Base-by-base conservation (phyloP, 1,140 invertebrate genomes). In the Orius laevigatus region DNA sequence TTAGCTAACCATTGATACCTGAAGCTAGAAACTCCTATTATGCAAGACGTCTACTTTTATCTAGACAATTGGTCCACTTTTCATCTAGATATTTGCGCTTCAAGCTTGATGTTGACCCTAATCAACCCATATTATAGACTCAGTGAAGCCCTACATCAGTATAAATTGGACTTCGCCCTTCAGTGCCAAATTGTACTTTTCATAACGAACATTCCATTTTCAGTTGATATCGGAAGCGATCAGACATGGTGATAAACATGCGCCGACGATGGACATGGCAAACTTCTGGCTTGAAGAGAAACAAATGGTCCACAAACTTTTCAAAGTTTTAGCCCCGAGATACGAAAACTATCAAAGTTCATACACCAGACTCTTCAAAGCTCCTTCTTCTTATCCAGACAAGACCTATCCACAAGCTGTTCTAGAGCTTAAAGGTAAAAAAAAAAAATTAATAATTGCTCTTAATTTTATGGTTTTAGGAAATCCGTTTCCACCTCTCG, bases 201-300 rank as follows among this genome's bases (percentile, higher is more conserved):
- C n/a, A n/a, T n/a, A n/a, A n/a, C n/a, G n/a, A n/a, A n/a, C n/a
- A n/a, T n/a, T n/a, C n/a, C n/a, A n/a, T n/a, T n/a, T n/a, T n/a
- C n/a, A 91, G 87, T 67, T 95, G 15, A 91, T 95, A 61, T 81
- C 80, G 3, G 82, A 91, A 65, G 89, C 89, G 12, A 77, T 92
- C 32, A 71, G 78, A 9, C 67, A 91, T 76, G 90, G 91, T 9
- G 84, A 90, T 60, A 70, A 71, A 31, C 78, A 93, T 58, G 74
- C 73, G 60, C 70, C 75, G 48, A 93, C 85, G 6, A 93, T 95
- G 88, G 83, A 91, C 56, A 66, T 82, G 61, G 88, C 88, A 14
- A 75, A 86, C 61, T 93, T 74, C 64, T 95, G 87, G 85, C 63
- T 95, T 34, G 56, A 78, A 45, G 89, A 94, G 56, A 93, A 93